Percentiles rank a stretch among this genome's conserved stretches.
phyloP scores from a whole-genome alignment of 2,113 vertebrate species.

The Rhynchomys soricoides region DNA sequence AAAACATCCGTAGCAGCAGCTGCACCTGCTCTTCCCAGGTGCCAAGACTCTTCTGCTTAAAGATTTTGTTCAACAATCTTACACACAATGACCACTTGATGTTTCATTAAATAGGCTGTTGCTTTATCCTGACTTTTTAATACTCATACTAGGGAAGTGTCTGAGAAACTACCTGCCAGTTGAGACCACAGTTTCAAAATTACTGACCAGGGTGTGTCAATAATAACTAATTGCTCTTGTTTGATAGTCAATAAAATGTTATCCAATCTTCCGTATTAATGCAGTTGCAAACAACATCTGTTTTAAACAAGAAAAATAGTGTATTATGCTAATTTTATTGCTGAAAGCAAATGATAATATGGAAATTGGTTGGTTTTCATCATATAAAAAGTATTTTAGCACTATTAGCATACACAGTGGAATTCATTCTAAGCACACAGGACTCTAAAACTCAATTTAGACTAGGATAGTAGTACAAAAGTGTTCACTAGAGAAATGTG shows the following conservation, averaged over 20 bases:
- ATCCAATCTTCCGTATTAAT: slow-evolving; percentile 61
- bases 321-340: slow-evolving; percentile 70
- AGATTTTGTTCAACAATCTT: slow-evolving; percentile 29
- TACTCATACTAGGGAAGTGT: neutral
- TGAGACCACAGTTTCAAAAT: slow-evolving; percentile 53
- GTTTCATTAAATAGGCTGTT: slow-evolving; percentile 14
- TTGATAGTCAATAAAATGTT: slow-evolving; percentile 63
- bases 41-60: neutral
- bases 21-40: neutral
- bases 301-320: slow-evolving; percentile 71
- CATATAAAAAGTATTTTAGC: slow-evolving; percentile 53
- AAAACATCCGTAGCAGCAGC: neutral
- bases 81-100: neutral
- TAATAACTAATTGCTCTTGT: slow-evolving; percentile 56
- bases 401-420: slow-evolving; percentile 57
- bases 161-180: neutral
- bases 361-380: slow-evolving; percentile 65
- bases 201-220: neutral
- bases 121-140: neutral
- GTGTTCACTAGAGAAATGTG: slow-evolving; percentile 17
- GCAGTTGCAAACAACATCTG: slow-evolving; percentile 68
- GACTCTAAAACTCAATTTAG: slow-evolving; percentile 41
- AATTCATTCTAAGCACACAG: slow-evolving; percentile 54
- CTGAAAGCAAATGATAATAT: slow-evolving; percentile 69
- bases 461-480: slow-evolving; percentile 48